Evolutionary conservation across 2,888 invertebrate species (phyloP).

Genomic region (Sussaba pulchella): DNA sequence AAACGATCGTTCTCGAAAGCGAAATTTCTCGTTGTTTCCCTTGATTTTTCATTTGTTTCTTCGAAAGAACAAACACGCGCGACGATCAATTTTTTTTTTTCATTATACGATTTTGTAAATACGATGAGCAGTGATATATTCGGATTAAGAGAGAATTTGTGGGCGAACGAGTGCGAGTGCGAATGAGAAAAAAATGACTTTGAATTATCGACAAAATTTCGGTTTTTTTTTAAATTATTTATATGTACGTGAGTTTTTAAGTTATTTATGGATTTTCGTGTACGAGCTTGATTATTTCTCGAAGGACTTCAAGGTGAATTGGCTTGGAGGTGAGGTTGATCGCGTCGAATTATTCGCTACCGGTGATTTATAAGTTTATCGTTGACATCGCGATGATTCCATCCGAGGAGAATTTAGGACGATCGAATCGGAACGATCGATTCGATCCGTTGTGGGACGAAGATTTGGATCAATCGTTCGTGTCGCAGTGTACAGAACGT

Average conservation of each 20-base stretch:
- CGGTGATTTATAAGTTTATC: constrained; percentile 43
- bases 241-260: constrained; percentile 57
- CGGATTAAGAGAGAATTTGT: constrained; percentile 46
- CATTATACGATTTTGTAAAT: constrained; percentile 58
- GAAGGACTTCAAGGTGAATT: not conserved
- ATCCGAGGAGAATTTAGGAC: not conserved
- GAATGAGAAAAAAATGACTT: constrained; percentile 23
- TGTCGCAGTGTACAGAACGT: not conserved
- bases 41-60: no score
- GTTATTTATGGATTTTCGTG: constrained; percentile 66
- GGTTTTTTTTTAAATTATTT: constrained; percentile 63
- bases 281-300: constrained; percentile 59
- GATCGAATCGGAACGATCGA: constrained; percentile 1
- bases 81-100: constrained; percentile 14
- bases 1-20: not conserved
- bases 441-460: not conserved
- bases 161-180: not conserved
- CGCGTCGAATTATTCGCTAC: constrained; percentile 44
- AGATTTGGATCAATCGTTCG: not conserved
- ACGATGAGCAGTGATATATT: constrained; percentile 63
- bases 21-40: no score
- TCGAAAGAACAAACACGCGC: no score
- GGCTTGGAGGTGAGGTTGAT: not conserved
- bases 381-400: constrained; percentile 10
- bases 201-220: constrained; percentile 50